Conservation (phyloP, 2,797 vertebrate species). For the Gymnothorax javanicus region DNA sequence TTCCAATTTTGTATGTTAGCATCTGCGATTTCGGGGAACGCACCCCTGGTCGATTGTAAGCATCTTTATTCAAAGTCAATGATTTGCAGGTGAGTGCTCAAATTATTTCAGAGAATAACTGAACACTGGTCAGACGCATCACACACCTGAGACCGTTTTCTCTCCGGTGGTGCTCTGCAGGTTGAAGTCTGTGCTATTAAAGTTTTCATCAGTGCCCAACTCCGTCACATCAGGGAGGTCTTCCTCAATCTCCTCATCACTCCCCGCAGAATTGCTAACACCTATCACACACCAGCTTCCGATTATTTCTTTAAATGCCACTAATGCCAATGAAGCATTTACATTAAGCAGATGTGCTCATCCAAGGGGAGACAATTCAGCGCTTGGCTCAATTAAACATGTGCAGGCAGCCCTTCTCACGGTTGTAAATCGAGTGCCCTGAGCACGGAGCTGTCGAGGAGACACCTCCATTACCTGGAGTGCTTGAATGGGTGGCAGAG, state of each 20-base stretch:
- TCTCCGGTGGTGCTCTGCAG: not conserved
- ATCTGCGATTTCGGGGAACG: no score
- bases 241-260: slow-evolving; percentile 39
- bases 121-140: not conserved
- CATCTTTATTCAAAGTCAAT: not conserved
- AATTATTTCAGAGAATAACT: not conserved
- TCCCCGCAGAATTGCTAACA: slow-evolving; percentile 8
- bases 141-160: slow-evolving; percentile 9
- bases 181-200: not conserved
- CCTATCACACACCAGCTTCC: not conserved
- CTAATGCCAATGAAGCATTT: slow-evolving; percentile 1
- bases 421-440: not conserved
- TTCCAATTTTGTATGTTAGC: no score
- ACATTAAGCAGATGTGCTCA: not conserved
- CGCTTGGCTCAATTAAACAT: not conserved
- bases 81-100: not conserved
- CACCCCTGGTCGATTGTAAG: no score
- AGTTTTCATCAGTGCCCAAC: slow-evolving; percentile 19
- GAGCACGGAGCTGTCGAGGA: not conserved
- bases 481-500: slow-evolving; percentile 16
- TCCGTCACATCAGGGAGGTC: slow-evolving; percentile 25
- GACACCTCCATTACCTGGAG: slow-evolving; percentile 28
- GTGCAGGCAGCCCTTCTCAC: not conserved
- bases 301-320: slow-evolving; percentile 1
- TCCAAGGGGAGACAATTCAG: not conserved